Conservation (phyloP, 2,113 vertebrate genomes). For the Symphodus melops region DNA sequence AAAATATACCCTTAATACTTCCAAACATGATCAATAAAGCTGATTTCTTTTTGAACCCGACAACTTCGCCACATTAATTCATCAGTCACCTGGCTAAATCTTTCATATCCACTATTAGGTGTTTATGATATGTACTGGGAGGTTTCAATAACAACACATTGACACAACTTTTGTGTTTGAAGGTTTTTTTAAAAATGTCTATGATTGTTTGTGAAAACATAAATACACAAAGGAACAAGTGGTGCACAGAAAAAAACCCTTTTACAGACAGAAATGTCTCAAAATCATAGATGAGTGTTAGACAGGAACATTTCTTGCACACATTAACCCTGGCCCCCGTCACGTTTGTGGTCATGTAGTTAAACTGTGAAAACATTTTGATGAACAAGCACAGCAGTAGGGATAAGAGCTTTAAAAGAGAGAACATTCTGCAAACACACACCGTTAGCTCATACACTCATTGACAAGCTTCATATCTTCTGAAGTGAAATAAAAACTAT, state of each 20-base stretch:
- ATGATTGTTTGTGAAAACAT: too few relatives aligned
- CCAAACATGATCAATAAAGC: background rate
- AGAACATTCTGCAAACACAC: background rate
- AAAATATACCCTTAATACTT: too few relatives aligned
- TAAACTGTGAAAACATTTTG: constrained; percentile 22
- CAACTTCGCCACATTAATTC: constrained; percentile 8
- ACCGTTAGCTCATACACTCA: background rate
- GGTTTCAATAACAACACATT: too few relatives aligned
- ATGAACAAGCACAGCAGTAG: constrained; percentile 13
- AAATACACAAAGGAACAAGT: background rate
- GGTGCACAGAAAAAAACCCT: background rate
- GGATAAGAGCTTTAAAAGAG: background rate
- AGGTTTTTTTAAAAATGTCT: too few relatives aligned
- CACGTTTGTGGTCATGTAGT: constrained; percentile 20
- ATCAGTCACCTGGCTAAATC: constrained; percentile 17
- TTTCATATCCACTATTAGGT: background rate
- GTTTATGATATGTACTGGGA: constrained; percentile 9
- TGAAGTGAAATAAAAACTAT: too few relatives aligned
- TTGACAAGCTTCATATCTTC: background rate
- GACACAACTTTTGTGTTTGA: too few relatives aligned
- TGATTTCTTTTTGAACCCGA: constrained; percentile 9
- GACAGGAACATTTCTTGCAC: constrained; percentile 25
- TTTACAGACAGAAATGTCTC: constrained; percentile 37
- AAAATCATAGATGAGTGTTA: constrained; percentile 48
- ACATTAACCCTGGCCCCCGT: constrained; percentile 56